These are phyloP conservation scores for Dipodomys stephensi DNA, from an alignment of 2,113 vertebrate species.

Conservation along the genomic window DNA sequence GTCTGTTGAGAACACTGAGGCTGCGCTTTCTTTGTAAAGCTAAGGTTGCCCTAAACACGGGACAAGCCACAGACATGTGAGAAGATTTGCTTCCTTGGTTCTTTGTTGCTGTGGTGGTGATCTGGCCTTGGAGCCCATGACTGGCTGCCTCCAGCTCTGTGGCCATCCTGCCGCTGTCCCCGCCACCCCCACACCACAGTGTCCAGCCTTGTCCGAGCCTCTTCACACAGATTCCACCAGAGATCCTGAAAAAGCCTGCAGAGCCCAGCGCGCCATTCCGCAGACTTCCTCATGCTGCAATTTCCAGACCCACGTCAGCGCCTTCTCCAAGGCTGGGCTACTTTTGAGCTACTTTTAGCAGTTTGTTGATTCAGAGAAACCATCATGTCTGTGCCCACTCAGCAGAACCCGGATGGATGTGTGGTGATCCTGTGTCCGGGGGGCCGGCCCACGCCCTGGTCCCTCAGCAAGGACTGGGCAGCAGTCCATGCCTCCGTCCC, in stretches of 20 bases:
- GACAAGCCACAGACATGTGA: too few relatives aligned
- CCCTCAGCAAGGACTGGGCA: too few relatives aligned
- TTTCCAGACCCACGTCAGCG: slow-evolving; percentile 38
- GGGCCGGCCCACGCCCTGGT: too few relatives aligned
- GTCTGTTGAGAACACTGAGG: too few relatives aligned
- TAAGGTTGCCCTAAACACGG: too few relatives aligned
- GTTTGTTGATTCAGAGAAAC: slow-evolving; percentile 45
- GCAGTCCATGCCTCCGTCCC: too few relatives aligned
- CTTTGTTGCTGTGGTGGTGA: not conserved
- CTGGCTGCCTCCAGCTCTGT: not conserved
- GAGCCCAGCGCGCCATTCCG: too few relatives aligned
- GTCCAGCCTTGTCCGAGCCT: not conserved
- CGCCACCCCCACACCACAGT: rapidly evolving
- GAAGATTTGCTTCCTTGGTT: too few relatives aligned
- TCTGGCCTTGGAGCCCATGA: not conserved
- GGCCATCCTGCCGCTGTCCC: not conserved
- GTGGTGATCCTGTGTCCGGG: too few relatives aligned
- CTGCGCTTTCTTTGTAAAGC: too few relatives aligned
- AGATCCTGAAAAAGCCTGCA: not conserved
- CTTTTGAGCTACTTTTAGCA: slow-evolving; percentile 27
- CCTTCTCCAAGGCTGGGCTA: not conserved
- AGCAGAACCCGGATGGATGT: too few relatives aligned
- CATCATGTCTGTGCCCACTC: not conserved
- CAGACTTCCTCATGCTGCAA: not conserved
- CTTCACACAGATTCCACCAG: not conserved